These are phyloP conservation scores for Bugula neritina DNA, from an alignment of 2,888 invertebrate genomes.

Conservation along the genomic window DNA sequence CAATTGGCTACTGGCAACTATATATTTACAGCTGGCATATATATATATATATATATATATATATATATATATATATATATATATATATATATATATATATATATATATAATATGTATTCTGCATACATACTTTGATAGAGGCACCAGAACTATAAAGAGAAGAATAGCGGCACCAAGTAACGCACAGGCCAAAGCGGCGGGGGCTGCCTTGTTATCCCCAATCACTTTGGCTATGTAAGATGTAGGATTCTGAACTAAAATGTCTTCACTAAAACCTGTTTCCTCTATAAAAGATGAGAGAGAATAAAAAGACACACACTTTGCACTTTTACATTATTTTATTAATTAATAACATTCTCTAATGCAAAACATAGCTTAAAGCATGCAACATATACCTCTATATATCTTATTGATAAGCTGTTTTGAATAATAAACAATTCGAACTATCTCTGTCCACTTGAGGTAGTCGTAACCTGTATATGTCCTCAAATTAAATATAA, in stretches of 20 bases:
- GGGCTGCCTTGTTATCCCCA: neutral
- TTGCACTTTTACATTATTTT: too few relatives aligned
- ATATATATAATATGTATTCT: too few relatives aligned
- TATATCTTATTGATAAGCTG: neutral
- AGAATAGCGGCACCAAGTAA: neutral
- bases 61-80: too few relatives aligned
- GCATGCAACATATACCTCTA: too few relatives aligned
- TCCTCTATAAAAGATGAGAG: neutral
- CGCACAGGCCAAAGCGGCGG: neutral
- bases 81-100: too few relatives aligned
- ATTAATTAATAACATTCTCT: too few relatives aligned
- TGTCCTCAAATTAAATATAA: constrained; percentile 10
- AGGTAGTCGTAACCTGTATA: constrained; percentile 19
- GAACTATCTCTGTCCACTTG: constrained; percentile 19
- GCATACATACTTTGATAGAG: constrained; percentile 9
- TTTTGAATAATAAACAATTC: neutral
- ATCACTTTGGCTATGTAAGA: constrained; percentile 24
- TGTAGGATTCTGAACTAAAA: neutral
- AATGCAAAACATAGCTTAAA: too few relatives aligned
- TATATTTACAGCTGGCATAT: too few relatives aligned
- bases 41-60: too few relatives aligned
- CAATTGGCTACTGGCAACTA: too few relatives aligned
- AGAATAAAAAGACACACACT: too few relatives aligned
- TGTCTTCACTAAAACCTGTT: neutral
- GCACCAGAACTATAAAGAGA: constrained; percentile 13